Base-by-base conservation (phyloP, 2,888 invertebrate species). In the Aelia acuminata region DNA sequence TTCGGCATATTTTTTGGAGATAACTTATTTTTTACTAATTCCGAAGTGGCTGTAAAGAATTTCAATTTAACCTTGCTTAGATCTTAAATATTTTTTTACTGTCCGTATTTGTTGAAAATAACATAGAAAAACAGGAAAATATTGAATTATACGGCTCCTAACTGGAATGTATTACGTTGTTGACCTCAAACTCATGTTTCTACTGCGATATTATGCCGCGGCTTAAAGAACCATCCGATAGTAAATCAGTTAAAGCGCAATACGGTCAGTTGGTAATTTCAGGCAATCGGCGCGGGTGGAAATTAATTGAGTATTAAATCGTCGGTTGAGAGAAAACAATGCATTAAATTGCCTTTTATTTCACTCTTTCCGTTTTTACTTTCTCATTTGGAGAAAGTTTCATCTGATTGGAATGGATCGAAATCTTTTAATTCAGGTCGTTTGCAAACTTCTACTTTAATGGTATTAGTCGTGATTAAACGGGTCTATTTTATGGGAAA, bases 371-470 rank as follows among this genome's bases (percentile, higher is more conserved):
- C 43, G 11, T 75, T 75, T n/a, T 75, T 43, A 75, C 43, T 75
- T 75, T 75, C 75, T n/a, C 43, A 43, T 75, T n/a, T 11, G 43
- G 43, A 75, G 75, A 75, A 75, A 75, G 75, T 75, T 35, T 31
- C 20, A 22, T 5, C 43, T n/a, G n/a, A n/a, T n/a, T n/a, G n/a
- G n/a, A 43, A 35, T 75, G 22, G 31, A 35, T 75, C 35, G 75
- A 75, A 75, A 43, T 43, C 35, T 70, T 43, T 35, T 31, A 20
- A 70, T 35, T 35, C 35, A 70, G 70, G 70, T 43, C 75, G 43
- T 43, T 43, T 39, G 63, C 63, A 1, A 31, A 31, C 31, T 63
- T 26, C 63, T 13, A 53, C n/a, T 20, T 0, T 57, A 26, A 63
- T 63, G 31, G 63, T 63, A 57, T 57, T 26, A 57, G 15, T 3